Base-by-base conservation (phyloP, 2,113 vertebrate genomes). In the Columba janthina region DNA sequence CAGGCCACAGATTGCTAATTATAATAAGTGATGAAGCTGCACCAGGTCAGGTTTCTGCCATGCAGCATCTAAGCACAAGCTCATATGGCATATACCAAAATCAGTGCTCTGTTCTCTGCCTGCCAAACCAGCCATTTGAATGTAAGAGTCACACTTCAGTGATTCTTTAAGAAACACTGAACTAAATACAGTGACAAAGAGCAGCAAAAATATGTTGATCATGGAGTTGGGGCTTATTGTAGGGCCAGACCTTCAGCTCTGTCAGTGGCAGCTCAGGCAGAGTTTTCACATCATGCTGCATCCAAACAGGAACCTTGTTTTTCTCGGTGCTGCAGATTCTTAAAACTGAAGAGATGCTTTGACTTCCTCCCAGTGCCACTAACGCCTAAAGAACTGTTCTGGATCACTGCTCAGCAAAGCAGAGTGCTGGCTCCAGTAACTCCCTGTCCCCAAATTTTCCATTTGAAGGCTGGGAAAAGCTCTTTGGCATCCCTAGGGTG, bases 1-100 rank as follows among this genome's bases (percentile, higher is more conserved):
- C 61, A 71, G 65, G 57, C 80, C 65, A 77, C 92, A 90, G 90
- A 84, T 92, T 93, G 79, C 72, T 93, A 88, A 96, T 95, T 93
- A 89, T 54, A 87, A 32, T 85, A 93, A 93, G 76, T 60, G 67
- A 74, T 84, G 69, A 84, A 93, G 86, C 89, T 90, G 79, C 65
- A 74, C 42, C 61, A 78, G 79, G 75, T 95, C 72, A 84, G 56
- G 76, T 81, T 92, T 90, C 79, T 95, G 73, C 90, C 48, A 10
- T 38, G 26, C n/a, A 31, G 56, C 32, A n/a, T 64, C 75, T 78
- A 74, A 88, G 42, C 56, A 60, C 60, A 38, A 74, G 20, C 56
- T 90, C 65, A n/a, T 74, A 92, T 38, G 65, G 13, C 26, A 34
- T 17, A 32, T 76, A 86, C 51, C 60, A 86, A 92, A 92, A 83